These are phyloP conservation scores for Hemithea aestivaria DNA, from an alignment of 2,888 invertebrate genomes.

Conservation along the genomic window DNA sequence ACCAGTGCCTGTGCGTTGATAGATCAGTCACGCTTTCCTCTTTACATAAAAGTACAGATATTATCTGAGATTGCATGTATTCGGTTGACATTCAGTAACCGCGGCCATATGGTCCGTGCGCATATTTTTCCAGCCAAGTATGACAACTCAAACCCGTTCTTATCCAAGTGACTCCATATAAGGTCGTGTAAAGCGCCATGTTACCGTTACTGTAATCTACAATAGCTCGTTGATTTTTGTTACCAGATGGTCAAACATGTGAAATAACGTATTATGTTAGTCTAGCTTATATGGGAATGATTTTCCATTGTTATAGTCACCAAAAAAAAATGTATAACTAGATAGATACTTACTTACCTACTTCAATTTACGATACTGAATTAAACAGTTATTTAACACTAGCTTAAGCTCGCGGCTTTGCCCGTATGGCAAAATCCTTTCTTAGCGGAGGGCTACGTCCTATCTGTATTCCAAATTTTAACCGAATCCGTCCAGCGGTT, in stretches of 20 bases:
- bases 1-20: no score
- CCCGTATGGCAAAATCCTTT: no score
- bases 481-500: no score
- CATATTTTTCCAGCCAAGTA: slow-evolving; percentile 51
- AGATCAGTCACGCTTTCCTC: no score
- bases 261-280: slow-evolving; percentile 9
- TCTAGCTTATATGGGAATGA: slow-evolving; percentile 3
- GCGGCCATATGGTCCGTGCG: slow-evolving; percentile 57
- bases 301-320: slow-evolving; percentile 11
- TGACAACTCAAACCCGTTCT: slow-evolving; percentile 45
- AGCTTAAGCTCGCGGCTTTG: no score
- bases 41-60: no score
- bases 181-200: slow-evolving; percentile 59
- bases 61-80: slow-evolving; percentile 18
- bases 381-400: no score
- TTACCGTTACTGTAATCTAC: slow-evolving; percentile 52
- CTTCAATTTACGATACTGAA: no score
- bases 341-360: no score
- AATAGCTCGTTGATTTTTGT: slow-evolving; percentile 55
- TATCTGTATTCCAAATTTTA: no score
- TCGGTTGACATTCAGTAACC: slow-evolving; percentile 36
- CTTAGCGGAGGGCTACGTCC: no score
- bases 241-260: slow-evolving; percentile 42
- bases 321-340: no score
- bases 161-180: slow-evolving; percentile 50